Conservation (phyloP, 2,113 vertebrate genomes). For the Arothron firmamentum region DNA sequence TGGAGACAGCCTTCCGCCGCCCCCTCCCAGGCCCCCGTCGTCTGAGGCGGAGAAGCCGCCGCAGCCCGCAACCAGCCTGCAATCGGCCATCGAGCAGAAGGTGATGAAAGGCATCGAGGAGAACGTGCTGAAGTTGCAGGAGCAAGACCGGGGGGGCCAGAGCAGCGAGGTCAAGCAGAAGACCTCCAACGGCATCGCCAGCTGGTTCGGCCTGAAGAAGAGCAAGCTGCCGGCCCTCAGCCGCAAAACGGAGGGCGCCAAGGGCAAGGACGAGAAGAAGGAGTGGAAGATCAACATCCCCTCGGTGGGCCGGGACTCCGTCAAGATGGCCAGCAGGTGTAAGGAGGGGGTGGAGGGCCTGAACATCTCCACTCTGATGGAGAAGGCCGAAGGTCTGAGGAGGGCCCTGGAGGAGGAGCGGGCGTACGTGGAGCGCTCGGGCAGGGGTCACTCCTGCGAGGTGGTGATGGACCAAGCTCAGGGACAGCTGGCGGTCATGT, state of each 20-base stretch:
- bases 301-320: slow-evolving; percentile 71
- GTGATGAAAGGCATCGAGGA: slow-evolving; percentile 98
- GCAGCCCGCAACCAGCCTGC: slow-evolving; percentile 57
- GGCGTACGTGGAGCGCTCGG: slow-evolving; percentile 85
- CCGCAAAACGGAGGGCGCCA: slow-evolving; percentile 80
- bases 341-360: slow-evolving; percentile 86
- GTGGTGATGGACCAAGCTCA: slow-evolving; percentile 80
- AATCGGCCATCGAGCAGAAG: slow-evolving; percentile 93
- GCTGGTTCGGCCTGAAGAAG: slow-evolving; percentile 92
- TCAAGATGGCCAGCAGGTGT: slow-evolving; percentile 73
- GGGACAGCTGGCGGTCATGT: slow-evolving; percentile 84
- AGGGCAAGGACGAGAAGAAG: slow-evolving; percentile 78
- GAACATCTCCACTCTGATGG: slow-evolving; percentile 96
- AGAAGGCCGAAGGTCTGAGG: slow-evolving; percentile 90
- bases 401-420: slow-evolving; percentile 91
- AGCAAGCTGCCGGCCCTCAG: slow-evolving; percentile 90
- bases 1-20: slow-evolving; percentile 72
- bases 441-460: slow-evolving; percentile 76
- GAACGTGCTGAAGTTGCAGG: slow-evolving; percentile 88
- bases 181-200: slow-evolving; percentile 86
- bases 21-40: slow-evolving; percentile 60
- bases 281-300: slow-evolving; percentile 77
- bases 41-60: slow-evolving; percentile 53
- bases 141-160: slow-evolving; percentile 78
- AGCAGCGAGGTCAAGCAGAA: slow-evolving; percentile 82